Evolutionary conservation across 2,888 invertebrate species (phyloP), one percentile per base, ranked within the genome.

Genomic region (Aphidius colemani): DNA sequence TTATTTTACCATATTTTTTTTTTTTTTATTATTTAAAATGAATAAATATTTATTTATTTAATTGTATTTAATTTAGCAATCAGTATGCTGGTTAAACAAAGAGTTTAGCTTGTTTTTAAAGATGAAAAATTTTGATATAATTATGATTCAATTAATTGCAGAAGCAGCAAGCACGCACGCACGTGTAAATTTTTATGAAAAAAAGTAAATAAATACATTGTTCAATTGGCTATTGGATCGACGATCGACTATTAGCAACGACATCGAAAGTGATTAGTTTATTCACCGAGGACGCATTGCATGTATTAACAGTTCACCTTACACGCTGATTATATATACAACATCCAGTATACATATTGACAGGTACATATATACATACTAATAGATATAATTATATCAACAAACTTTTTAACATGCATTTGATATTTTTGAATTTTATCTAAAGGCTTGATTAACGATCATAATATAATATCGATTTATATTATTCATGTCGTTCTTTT

Each of bases 251-350:
- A 72, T 72, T 71, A 70, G 68, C 67, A 61, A 57, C 65, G 68
- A 72, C 70, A 68, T 69, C 67, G 66, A 65, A 65, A 69, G 63
- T 71, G 69, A 72, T 74, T 70, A 71, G 71, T 73, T 65, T 68
- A 67, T 65, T 69, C 63, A 63, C 63, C 66, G 67, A 66, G 67
- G 69, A 71, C 69, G 66, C 63, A 64, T 71, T 69, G 66, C 65
- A 53, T 66, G 64, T 61, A 64, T 59, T 64, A 64, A 64, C 59
- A 43, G 59, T 56, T 64, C 60, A 64, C 59, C 64, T 64, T 60
- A 64, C 49, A 64, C 59, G 64, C 64, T 59, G 64, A 64, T 64
- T 59, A 59, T 55, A 60, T 44, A 44, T 58, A 50, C 48, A 59
- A 30, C 30, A 30, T 30, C 30, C 30, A 30, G 30, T 5, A 30